Percentiles rank a stretch among this genome's conserved stretches.
Evolutionary conservation across 2,797 vertebrate species (phyloP).

Genomic region (Acrossocheilus wenchowensis): DNA sequence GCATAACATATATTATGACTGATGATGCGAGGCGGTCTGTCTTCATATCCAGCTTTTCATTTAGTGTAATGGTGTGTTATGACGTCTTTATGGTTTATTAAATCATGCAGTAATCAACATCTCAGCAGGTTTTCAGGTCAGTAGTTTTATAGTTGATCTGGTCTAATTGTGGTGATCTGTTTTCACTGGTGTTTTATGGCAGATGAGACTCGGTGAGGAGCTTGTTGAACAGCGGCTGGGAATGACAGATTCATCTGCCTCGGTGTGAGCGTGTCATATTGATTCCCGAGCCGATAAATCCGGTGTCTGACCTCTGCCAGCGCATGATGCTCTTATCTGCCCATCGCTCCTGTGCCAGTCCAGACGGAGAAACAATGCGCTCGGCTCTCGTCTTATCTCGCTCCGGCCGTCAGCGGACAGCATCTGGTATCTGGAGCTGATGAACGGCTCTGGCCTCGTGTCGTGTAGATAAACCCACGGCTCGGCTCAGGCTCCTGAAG

Average conservation of each 20-base stretch:
- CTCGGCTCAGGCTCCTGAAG: conserved; percentile 67
- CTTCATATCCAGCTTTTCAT: not conserved
- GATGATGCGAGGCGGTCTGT: not conserved
- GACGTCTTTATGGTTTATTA: conserved; percentile 19
- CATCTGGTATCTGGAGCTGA: conserved; percentile 83
- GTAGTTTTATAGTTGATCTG: conserved; percentile 64
- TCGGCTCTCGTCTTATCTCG: conserved; percentile 76
- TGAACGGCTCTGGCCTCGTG: conserved; percentile 81
- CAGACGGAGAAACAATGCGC: conserved; percentile 80
- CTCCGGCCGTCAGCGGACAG: conserved; percentile 79
- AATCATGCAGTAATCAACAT: conserved; percentile 53
- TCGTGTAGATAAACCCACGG: conserved; percentile 83
- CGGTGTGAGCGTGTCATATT: conserved; percentile 73
- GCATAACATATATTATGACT: not conserved
- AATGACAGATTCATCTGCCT: conserved; percentile 75
- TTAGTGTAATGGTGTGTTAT: conserved; percentile 25
- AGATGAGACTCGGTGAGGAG: conserved; percentile 69
- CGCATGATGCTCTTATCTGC: conserved; percentile 77
- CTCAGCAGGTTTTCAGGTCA: conserved; percentile 69
- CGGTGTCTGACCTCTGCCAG: conserved; percentile 62
- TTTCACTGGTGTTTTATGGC: conserved; percentile 70
- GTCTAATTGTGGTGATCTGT: conserved; percentile 72
- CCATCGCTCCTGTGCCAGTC: conserved; percentile 79
- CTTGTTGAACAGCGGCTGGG: conserved; percentile 77
- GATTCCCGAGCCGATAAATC: conserved; percentile 84